Base-by-base conservation (phyloP, 2,113 vertebrate species). In the Strix aluco region DNA sequence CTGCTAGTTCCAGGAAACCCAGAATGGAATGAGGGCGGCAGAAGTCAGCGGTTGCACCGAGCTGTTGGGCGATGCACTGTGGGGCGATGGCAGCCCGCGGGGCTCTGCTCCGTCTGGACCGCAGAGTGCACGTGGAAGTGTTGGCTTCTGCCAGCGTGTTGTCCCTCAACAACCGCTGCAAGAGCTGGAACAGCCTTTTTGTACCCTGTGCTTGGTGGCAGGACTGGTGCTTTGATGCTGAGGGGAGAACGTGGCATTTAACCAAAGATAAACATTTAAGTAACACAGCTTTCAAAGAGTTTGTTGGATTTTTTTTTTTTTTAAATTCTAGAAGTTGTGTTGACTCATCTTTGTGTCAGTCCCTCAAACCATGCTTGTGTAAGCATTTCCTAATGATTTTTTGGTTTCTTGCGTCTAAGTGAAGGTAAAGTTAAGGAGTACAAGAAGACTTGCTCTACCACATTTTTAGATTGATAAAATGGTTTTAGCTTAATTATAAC, bases 121-220 rank as follows among this genome's bases (percentile, higher is more conserved):
- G 4, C 5, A 14, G 26, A 7, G 46, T 4, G 29, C 1, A 0
- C 0, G 8, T 8, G 54, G 27, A 14, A 63, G 20, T 27, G 5
- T 2, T 27, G 59, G 55, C 22, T 32, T 14, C 67, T 42, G n/a
- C 57, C 61, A 54, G 13, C 0, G 5, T 5, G 27, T 19, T 19
- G 22, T 29, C 20, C 44, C 44, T 46, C 44, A 46, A 46, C 44
- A 46, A 20, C 20, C 1, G 1, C 46, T 4, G 1, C 49, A 17
- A 12, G 25, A 40, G 55, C 38, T 38, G 62, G 46, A 34, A 3
- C 27, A n/a, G 27, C 52, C 44, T 47, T 20, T 34, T 40, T 49
- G 65, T 23, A 29, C 21, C 34, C 12, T 0, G 0, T 49, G 69
- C 40, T 11, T 17, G 21, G 17, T 11, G 44, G 18, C 0, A 5